phyloP scores from a whole-genome alignment of 2,113 vertebrate genomes.

The Mystacornis crossleyi region DNA sequence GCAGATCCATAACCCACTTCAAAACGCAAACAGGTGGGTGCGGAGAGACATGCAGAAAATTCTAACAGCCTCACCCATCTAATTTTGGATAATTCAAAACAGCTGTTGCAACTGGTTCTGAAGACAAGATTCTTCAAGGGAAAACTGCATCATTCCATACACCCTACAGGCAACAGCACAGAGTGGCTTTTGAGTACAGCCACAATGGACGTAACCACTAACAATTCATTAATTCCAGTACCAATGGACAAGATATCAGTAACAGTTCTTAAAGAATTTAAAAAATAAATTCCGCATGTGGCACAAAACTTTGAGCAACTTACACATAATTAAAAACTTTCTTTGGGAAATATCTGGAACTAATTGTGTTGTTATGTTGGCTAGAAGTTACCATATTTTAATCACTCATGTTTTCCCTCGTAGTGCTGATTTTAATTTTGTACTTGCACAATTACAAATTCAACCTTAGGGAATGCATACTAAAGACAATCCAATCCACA shows the following conservation, averaged over 20 bases:
- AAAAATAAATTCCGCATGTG: neutral
- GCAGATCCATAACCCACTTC: neutral
- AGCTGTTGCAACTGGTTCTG: neutral
- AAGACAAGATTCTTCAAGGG: neutral
- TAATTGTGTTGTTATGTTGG: neutral
- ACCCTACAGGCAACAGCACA: neutral
- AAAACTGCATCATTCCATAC: neutral
- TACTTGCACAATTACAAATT: neutral
- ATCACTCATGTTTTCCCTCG: neutral
- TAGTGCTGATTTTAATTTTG: constrained; percentile 1
- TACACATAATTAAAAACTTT: neutral
- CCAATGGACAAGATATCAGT: neutral
- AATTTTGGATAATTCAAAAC: neutral
- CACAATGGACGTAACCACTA: neutral
- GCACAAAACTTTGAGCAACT: neutral
- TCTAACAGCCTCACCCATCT: neutral
- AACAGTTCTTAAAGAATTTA: neutral
- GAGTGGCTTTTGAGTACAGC: neutral
- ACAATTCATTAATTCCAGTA: neutral
- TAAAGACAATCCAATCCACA: neutral
- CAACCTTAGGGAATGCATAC: neutral
- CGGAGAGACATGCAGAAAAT: neutral
- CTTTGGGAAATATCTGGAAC: neutral
- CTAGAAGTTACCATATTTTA: neutral
- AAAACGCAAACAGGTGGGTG: neutral